Evolutionary conservation across 53 echinoderm and acorn worm genomes (phyloP).

Genomic region (Crossaster papposus): DNA sequence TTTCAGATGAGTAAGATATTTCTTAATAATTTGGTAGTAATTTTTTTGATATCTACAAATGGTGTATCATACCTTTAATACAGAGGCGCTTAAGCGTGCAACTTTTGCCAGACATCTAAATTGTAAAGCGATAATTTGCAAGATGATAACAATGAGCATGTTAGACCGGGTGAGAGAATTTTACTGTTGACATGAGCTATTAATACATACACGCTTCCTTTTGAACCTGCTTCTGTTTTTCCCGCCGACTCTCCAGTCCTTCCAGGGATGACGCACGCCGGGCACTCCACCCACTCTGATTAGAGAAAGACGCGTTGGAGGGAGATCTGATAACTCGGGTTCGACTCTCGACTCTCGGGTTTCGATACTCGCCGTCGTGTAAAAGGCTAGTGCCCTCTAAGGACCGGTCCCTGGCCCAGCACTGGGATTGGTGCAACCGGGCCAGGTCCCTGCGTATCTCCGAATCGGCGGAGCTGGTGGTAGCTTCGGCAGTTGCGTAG

Average conservation of each 20-base stretch:
- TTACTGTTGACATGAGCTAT: background rate
- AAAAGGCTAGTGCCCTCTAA: conserved; percentile 3
- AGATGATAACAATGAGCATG: no score
- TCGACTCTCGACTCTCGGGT: background rate
- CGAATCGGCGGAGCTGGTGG: conserved; percentile 48
- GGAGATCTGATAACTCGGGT: conserved; percentile 52
- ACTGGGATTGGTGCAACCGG: conserved; percentile 24
- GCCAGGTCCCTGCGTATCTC: conserved; percentile 52
- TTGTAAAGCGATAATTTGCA: no score
- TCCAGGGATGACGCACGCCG: conserved; percentile 78
- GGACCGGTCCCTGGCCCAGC: background rate
- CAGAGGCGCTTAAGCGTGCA: no score
- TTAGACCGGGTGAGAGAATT: no score
- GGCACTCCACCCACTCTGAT: conserved; percentile 71
- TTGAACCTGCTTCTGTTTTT: conserved; percentile 19
- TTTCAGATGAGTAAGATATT: no score
- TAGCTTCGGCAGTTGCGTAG: conserved; percentile 18
- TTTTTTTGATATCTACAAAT: no score
- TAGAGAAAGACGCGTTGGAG: conserved; percentile 72
- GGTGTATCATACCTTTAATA: no score
- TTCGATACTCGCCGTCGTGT: conserved; percentile 13
- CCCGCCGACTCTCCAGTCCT: conserved; percentile 63
- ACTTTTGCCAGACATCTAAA: no score
- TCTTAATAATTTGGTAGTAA: no score
- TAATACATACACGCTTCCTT: conserved; percentile 29